Base-by-base conservation (phyloP, 2,888 invertebrate genomes). In the Drosophila atripex region DNA sequence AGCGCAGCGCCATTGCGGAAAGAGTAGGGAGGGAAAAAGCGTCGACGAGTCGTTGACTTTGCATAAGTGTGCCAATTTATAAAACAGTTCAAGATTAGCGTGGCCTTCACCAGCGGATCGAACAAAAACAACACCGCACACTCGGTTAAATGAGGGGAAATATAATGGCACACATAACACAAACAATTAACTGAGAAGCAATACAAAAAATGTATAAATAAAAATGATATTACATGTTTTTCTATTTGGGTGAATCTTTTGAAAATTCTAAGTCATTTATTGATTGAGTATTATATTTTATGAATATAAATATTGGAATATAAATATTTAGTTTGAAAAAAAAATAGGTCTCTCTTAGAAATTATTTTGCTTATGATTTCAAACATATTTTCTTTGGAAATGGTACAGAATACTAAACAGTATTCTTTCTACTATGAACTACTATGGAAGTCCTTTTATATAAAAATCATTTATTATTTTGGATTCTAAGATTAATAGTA, bases 61-160 rank as follows among this genome's bases (percentile, higher is more conserved):
- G 86, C 79, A 86, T 86, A 82, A 82, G 82, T 82, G 86, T 85
- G 83, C 82, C 86, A 85, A 82, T 82, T 83, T 86, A 75, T 78
- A 75, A 78, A 76, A 66, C 68, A 69, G 50, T 59, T 65, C 56
- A 66, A 65, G 66, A 66, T 66, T 66, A 65, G 49, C 66, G 71
- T 68, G 85, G 85, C 84, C 85, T 80, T 80, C 80, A 80, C 65
- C 65, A 66, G 30, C 55, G 41, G 49, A 50, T 55, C 35, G 65
- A 55, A 55, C 49, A 43, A 21, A 38, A 54, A 35, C 43, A 46
- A 41, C 41, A 30, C 46, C 25, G 16, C 18, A 3, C 16, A 41
- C n/a, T 45, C 25, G 16, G 28, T 23, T 30, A 51, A 61, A 14
- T 23, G 12, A 64, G 50, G 21, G 30, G 43, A 6, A 18, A 12